Base-by-base conservation (phyloP, 2,113 vertebrate species). In the Periophthalmus modestus region DNA sequence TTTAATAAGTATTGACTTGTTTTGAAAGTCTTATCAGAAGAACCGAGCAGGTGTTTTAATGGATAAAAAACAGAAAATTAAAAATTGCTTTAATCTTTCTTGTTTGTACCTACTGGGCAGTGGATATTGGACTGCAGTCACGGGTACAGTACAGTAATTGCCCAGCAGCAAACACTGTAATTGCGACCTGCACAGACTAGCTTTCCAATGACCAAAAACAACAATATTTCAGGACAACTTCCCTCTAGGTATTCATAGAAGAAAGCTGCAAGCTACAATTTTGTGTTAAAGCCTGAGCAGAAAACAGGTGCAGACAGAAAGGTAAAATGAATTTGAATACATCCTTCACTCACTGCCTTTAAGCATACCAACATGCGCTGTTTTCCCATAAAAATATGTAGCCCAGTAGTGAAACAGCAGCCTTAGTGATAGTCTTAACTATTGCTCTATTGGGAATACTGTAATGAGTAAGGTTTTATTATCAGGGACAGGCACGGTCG, bases 401-500 rank as follows among this genome's bases (percentile, higher is more conserved):
- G 7, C 39, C 52, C 19, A 10, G 28, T 71, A 66, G 36, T 73
- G n/a, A 12, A 50, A 58, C 65, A 70, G 7, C 15, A 36, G 43
- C 12, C 2, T 50, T 74, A 72, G 23, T 18, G n/a, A 76, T 16
- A 52, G 71, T 34, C 69, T 68, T 12, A 50, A 36, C 5, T 19
- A 62, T 19, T 7, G 50, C 58, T 57, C 67, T 28, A 23, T 73
- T 46, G 10, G 52, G 58, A 46, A 75, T 24, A 48, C 13, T 68
- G 70, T 34, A 46, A 58, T 24, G 39, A 47, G 34, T 19, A n/a
- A 73, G 46, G 65, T 19, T 34, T 47, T 55, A 21, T 23, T 72
- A 67, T 79, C 74, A 80, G 50, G 16, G 36, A 68, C 36, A 14
- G 15, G 54, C 62, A 57, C 68, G 67, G 71, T n/a, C 69, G 65